A percentile compares a stretch with the other conserved stretches of the same genome.
Conservation (phyloP, 2,797 vertebrate species). For the Loriculus beryllinus region DNA sequence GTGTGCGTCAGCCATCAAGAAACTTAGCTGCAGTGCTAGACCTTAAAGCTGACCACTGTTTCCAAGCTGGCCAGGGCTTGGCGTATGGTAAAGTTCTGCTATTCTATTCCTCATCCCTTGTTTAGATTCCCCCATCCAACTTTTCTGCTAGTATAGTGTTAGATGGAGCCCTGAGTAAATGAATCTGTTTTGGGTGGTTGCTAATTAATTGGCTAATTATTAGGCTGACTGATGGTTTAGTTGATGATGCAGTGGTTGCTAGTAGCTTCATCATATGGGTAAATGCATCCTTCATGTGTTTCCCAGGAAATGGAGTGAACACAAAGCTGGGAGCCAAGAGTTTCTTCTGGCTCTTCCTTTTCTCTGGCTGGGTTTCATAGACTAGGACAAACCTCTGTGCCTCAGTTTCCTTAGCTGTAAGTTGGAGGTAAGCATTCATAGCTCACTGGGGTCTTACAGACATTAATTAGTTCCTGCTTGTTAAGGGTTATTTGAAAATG, state of each 20-base stretch:
- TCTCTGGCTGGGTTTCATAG: not conserved
- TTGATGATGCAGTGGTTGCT: constrained; percentile 41
- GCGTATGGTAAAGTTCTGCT: rapidly evolving
- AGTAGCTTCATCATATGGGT: constrained; percentile 32
- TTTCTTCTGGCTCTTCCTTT: not conserved
- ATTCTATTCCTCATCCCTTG: not conserved
- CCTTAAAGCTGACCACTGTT: not conserved
- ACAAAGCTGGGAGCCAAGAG: not conserved
- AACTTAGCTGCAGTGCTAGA: not conserved
- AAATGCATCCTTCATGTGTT: not conserved
- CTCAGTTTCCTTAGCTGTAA: constrained; percentile 34
- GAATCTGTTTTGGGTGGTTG: constrained; percentile 48
- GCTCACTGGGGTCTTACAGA: not conserved
- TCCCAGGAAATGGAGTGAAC: not conserved
- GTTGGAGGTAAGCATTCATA: not conserved
- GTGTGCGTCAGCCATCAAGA: not conserved
- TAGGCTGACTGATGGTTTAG: constrained; percentile 60
- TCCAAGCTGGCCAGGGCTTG: not conserved
- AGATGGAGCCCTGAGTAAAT: constrained; percentile 1
- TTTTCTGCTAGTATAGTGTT: not conserved
- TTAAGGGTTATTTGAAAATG: constrained; percentile 44
- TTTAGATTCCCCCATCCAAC: not conserved
- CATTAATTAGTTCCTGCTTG: not conserved
- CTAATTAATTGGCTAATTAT: constrained; percentile 62
- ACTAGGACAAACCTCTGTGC: not conserved